Percentiles rank a stretch among this genome's conserved stretches.
These are phyloP conservation scores for Bergia puertoricense DNA, from an alignment of 92 coral and sea anemone genomes.

Conservation along the genomic window DNA sequence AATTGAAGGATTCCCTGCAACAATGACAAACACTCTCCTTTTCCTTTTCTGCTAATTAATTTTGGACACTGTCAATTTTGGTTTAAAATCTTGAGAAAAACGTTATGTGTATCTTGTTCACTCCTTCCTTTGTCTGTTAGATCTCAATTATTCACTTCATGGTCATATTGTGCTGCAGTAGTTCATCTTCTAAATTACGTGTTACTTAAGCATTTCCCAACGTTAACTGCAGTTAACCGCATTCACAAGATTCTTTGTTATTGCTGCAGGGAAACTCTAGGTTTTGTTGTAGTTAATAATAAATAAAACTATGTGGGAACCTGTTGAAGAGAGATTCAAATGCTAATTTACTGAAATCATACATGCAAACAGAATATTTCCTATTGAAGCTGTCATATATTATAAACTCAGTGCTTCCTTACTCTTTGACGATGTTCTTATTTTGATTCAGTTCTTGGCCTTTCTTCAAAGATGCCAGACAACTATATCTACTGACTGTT, in stretches of 20 bases:
- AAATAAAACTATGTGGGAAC: not conserved
- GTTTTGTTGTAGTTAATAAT: conserved; percentile 14
- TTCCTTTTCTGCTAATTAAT: not conserved
- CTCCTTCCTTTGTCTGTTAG: not conserved
- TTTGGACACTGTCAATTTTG: not conserved
- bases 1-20: conserved; percentile 10
- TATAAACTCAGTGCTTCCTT: not conserved
- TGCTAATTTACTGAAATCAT: conserved; percentile 27
- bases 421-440: not conserved
- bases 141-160: not conserved
- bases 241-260: not conserved
- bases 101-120: not conserved
- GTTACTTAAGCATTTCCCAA: no score
- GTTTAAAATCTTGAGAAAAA: not conserved
- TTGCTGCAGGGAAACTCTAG: not conserved
- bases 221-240: no score
- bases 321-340: conserved; percentile 25
- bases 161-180: not conserved
- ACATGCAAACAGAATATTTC: conserved; percentile 35
- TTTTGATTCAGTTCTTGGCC: not conserved
- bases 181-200: not conserved
- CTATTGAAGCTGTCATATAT: conserved; percentile 1
- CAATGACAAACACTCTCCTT: not conserved
- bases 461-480: not conserved
- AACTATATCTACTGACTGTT: not conserved